A percentile compares a stretch with the other conserved stretches of the same genome.
Conservation (phyloP, 2,797 vertebrate species). For the Micropoecilia bifurca region DNA sequence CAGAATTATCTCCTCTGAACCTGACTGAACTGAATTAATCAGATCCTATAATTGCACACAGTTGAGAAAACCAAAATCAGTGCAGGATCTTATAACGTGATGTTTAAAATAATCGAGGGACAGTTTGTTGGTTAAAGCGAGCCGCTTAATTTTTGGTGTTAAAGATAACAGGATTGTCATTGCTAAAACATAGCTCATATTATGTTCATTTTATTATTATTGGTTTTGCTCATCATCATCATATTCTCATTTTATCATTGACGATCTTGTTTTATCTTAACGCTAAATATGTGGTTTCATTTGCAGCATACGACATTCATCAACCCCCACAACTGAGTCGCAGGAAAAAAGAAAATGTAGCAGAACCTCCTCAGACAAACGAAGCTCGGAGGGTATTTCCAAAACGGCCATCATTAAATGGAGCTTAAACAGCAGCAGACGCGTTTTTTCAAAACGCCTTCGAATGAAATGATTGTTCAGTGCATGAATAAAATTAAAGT, state of each 20-base stretch:
- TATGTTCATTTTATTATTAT: neutral
- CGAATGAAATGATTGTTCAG: neutral
- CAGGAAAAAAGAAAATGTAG: neutral
- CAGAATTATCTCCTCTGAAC: conserved; percentile 48
- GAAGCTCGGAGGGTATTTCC: neutral
- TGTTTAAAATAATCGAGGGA: neutral
- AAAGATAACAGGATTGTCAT: neutral
- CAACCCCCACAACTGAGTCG: neutral
- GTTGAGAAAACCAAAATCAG: conserved; percentile 30
- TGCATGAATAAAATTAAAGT: no score
- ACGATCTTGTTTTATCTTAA: neutral
- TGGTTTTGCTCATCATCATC: neutral
- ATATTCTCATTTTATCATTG: neutral
- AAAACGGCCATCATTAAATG: neutral
- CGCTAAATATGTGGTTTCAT: neutral
- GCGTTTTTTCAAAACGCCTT: neutral
- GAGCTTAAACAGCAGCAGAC: neutral
- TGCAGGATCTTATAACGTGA: conserved; percentile 11
- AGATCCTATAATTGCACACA: conserved; percentile 40
- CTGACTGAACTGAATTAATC: conserved; percentile 47
- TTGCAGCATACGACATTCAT: neutral
- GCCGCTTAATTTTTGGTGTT: neutral
- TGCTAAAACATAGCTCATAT: neutral
- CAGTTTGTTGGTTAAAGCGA: neutral
- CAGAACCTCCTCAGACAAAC: neutral